These are phyloP conservation scores for Frieseomelitta varia DNA, from an alignment of 1,140 invertebrate species.

Conservation along the genomic window DNA sequence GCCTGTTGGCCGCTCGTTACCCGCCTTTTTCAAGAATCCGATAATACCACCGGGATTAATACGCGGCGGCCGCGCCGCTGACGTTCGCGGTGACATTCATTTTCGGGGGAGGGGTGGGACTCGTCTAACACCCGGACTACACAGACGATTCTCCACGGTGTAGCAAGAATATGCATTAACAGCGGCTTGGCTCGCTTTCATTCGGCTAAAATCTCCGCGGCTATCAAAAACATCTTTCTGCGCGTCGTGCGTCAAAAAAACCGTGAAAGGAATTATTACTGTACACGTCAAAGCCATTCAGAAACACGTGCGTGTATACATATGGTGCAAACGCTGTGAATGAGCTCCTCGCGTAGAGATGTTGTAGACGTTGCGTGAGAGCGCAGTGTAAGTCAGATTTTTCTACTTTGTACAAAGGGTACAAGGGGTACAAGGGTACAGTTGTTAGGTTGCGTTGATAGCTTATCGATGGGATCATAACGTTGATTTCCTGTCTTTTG, in stretches of 20 bases:
- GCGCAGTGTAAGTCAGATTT: too few species aligned
- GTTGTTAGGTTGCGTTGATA: too few species aligned
- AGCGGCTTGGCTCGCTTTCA: slow-evolving; percentile 4
- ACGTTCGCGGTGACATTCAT: slow-evolving; percentile 20
- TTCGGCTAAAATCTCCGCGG: background rate
- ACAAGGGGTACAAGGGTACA: too few species aligned
- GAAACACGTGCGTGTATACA: background rate
- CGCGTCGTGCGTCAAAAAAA: background rate
- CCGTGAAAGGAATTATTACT: slow-evolving; percentile 3
- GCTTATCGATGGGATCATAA: too few species aligned
- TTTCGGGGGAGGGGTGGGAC: background rate
- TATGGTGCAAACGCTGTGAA: background rate
- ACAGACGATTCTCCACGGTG: background rate
- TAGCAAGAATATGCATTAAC: slow-evolving; percentile 18
- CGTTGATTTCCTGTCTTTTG: too few species aligned
- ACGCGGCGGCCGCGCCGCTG: background rate
- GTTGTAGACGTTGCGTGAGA: too few species aligned
- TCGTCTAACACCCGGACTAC: background rate
- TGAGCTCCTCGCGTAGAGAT: background rate
- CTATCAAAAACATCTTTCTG: slow-evolving; percentile 30
- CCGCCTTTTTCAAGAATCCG: slow-evolving; percentile 42
- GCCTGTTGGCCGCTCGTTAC: background rate
- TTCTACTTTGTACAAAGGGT: too few species aligned
- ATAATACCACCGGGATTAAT: slow-evolving; percentile 38
- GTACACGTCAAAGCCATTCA: slow-evolving; percentile 1